Percentiles rank a stretch among this genome's conserved stretches.
Evolutionary conservation across 2,888 invertebrate species (phyloP).

Genomic region (Noctua pronuba): DNA sequence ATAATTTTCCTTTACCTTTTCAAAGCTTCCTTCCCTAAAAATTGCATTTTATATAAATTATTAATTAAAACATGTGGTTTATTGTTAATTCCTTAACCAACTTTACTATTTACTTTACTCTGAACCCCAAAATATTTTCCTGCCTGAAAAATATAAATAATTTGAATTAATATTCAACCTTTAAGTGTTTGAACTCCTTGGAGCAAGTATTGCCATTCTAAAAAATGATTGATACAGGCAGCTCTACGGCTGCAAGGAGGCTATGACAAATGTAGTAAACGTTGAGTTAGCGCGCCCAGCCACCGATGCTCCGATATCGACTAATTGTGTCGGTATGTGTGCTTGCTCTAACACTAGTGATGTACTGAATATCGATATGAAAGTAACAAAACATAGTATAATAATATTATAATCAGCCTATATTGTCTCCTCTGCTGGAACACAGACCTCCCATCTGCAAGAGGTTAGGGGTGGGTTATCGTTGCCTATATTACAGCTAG

Average conservation of each 20-base stretch:
- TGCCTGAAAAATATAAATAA: background rate
- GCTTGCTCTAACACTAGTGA: conserved; percentile 73
- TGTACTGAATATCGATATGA: conserved; percentile 56
- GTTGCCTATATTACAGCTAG: background rate
- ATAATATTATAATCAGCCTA: background rate
- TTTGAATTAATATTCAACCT: background rate
- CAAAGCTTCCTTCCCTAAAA: conserved; percentile 21
- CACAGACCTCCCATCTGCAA: background rate
- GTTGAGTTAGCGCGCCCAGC: conserved; percentile 81
- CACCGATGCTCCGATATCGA: conserved; percentile 79
- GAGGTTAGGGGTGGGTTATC: background rate
- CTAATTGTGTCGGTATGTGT: conserved; percentile 85
- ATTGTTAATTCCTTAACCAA: background rate
- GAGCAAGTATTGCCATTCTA: conserved; percentile 32
- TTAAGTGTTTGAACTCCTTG: background rate
- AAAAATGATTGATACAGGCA: conserved; percentile 50
- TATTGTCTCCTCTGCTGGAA: background rate
- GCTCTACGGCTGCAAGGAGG: conserved; percentile 65
- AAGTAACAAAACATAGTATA: background rate
- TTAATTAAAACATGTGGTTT: background rate
- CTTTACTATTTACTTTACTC: background rate
- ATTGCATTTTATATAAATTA: background rate
- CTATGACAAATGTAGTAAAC: conserved; percentile 86
- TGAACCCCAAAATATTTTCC: background rate
- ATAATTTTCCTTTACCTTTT: conserved; percentile 28